phyloP scores from a whole-genome alignment of 2,888 invertebrate species.

The Phaedon cochleariae region DNA sequence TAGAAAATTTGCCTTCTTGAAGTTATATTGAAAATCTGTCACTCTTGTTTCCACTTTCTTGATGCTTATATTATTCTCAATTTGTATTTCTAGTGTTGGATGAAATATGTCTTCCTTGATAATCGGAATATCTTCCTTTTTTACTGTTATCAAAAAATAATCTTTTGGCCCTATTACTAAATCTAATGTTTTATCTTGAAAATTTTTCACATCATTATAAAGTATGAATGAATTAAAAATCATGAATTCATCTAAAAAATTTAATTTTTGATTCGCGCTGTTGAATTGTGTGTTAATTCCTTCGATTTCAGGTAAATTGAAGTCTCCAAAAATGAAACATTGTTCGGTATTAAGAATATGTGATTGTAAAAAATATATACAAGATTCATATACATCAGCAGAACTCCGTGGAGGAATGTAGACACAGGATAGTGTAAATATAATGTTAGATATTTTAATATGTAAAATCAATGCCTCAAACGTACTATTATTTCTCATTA shows the following conservation, averaged over 20 bases:
- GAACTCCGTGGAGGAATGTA: slow-evolving; percentile 4
- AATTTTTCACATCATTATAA: neutral
- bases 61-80: neutral
- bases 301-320: too few relatives aligned
- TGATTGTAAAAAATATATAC: neutral
- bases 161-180: slow-evolving; percentile 1
- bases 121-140: slow-evolving; percentile 1
- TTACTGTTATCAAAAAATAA: neutral
- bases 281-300: too few relatives aligned
- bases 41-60: neutral
- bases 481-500: neutral
- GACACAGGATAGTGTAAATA: slow-evolving; percentile 1
- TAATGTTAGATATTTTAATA: neutral
- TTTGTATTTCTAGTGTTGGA: neutral
- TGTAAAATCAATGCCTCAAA: slow-evolving; percentile 1
- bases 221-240: neutral
- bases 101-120: slow-evolving; percentile 5
- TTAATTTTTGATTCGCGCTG: too few relatives aligned
- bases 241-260: neutral
- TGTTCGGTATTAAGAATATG: too few relatives aligned
- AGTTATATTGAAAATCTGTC: neutral
- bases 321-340: too few relatives aligned
- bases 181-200: slow-evolving; percentile 5
- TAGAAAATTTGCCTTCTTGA: slow-evolving; percentile 2
- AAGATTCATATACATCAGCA: slow-evolving; percentile 5